Base-by-base conservation (phyloP, 1,140 invertebrate genomes). In the Drosophila lowei region DNA sequence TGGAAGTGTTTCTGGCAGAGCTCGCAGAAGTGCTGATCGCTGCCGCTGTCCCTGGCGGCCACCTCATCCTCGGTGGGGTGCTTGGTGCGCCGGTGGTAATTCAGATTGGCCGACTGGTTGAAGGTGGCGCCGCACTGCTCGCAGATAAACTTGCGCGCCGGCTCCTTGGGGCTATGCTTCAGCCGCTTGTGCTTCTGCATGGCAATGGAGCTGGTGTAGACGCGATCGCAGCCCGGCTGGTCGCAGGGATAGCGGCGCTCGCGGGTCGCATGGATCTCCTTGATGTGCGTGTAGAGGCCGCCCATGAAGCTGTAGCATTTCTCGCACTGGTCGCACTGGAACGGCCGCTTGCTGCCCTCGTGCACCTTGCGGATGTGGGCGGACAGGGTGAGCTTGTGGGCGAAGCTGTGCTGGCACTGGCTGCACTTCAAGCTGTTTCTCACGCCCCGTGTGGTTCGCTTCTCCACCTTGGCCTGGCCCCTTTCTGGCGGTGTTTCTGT, bases 231-330 rank as follows among this genome's bases (percentile, higher is more conserved):
- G 44, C 70, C 81, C 0, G 68, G 52, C 28, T 80, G 56, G 11
- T 84, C 70, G 34, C 89, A 90, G 21, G 70, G 49, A 72, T 90
- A 77, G 0, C 76, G 74, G 1, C 89, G 81, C 25, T 63, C 67
- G 7, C 63, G 23, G 0, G 76, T 61, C 6, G 72, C 75, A 38
- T 90, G 89, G 5, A 90, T 65, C 66, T 90, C 89, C 18, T 77
- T 77, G 18, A 90, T 90, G 57, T 90, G 89, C 2, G 89, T 90
- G 21, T 89, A 90, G 7, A 90, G 76, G 9, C 89, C 89, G 28
- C 89, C 89, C 66, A 90, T 77, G n/a, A 89, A 90, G 28, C 72
- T 85, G 57, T 90, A 90, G 1, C 81, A 54, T 55, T 90, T 90
- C 23, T 89, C 89, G 52, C 89, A 90, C n/a, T 81, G 72, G 42